Conservation (phyloP, 2,888 invertebrate species). For the Argyra leucocephala region DNA sequence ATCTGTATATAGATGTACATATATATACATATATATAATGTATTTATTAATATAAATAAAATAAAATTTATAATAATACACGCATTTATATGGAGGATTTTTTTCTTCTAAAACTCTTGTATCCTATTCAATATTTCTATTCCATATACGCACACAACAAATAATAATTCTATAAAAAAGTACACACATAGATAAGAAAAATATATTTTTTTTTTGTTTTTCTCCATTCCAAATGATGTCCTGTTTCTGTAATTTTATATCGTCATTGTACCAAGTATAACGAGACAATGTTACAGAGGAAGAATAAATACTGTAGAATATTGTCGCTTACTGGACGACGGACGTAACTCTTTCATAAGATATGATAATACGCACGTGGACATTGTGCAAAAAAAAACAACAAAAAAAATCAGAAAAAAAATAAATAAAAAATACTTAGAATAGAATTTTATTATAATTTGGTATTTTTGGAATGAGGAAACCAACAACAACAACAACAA, state of each 20-base stretch:
- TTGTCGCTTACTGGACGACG: neutral
- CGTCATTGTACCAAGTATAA: too few relatives aligned
- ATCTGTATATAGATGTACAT: too few relatives aligned
- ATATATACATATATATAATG: too few relatives aligned
- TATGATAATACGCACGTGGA: slow-evolving; percentile 6
- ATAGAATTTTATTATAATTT: slow-evolving; percentile 4
- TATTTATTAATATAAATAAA: too few relatives aligned
- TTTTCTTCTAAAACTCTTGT: neutral
- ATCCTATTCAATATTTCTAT: neutral
- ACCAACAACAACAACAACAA: neutral
- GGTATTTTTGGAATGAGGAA: neutral
- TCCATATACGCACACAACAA: neutral
- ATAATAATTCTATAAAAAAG: too few relatives aligned
- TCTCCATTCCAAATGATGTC: neutral
- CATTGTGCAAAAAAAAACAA: neutral
- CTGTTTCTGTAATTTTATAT: neutral
- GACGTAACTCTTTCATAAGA: neutral
- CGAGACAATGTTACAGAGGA: too few relatives aligned
- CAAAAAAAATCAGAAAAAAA: neutral
- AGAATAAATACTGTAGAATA: neutral
- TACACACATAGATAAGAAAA: neutral
- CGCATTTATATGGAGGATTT: neutral
- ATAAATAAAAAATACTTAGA: neutral
- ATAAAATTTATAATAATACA: neutral
- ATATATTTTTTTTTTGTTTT: neutral